phyloP scores from a whole-genome alignment of 2,113 vertebrate genomes.

The Reinhardtius hippoglossoides region DNA sequence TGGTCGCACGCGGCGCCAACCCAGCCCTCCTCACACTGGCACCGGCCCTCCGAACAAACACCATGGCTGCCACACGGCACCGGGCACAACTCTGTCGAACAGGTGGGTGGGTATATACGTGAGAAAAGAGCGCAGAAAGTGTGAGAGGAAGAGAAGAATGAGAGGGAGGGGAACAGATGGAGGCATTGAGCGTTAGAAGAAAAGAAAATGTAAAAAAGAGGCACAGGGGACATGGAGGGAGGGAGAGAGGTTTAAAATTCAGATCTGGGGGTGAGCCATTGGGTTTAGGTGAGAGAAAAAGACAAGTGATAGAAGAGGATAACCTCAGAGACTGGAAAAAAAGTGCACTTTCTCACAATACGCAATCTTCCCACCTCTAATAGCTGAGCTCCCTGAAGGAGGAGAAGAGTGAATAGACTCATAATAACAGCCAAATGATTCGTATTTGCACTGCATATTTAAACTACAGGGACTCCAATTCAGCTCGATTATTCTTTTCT shows the following conservation, averaged over 20 bases:
- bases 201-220: conserved; percentile 33
- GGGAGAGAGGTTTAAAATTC: conserved; percentile 14
- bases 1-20: conserved; percentile 91
- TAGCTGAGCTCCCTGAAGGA: conserved; percentile 70
- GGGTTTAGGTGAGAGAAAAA: conserved; percentile 56
- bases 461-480: conserved; percentile 71
- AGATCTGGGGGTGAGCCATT: conserved; percentile 40
- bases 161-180: conserved; percentile 59
- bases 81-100: conserved; percentile 89
- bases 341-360: conserved; percentile 64
- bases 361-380: conserved; percentile 73
- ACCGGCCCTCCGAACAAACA: conserved; percentile 89
- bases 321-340: conserved; percentile 60
- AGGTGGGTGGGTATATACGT: conserved; percentile 53
- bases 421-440: conserved; percentile 73
- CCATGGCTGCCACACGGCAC: conserved; percentile 94
- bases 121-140: conserved; percentile 16
- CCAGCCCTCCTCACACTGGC: conserved; percentile 97
- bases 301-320: conserved; percentile 42
- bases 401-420: conserved; percentile 66
- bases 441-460: conserved; percentile 77
- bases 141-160: conserved; percentile 23
- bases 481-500: conserved; percentile 67
- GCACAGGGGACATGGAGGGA: conserved; percentile 26
- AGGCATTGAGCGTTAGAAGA: conserved; percentile 33